A percentile compares a stretch with the other conserved stretches of the same genome.
phyloP scores from a whole-genome alignment of 2,113 vertebrate genomes.

The Ginglymostoma cirratum region DNA sequence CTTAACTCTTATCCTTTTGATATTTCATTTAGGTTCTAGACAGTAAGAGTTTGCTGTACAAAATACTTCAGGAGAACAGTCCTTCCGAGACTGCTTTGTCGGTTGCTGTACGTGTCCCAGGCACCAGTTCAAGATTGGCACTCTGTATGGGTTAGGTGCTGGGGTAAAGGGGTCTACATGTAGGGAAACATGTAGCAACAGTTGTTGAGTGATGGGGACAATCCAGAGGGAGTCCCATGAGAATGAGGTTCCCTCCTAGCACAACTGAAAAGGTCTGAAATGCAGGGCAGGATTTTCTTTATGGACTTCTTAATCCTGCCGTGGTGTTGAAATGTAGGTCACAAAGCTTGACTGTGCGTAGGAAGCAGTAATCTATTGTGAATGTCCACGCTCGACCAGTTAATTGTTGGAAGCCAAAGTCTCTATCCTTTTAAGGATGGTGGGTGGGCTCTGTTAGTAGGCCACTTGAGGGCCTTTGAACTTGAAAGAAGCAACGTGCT shows the following conservation, averaged over 20 bases:
- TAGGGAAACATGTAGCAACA: neutral
- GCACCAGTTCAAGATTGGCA: neutral
- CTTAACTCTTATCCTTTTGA: neutral
- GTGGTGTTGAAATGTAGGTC: neutral
- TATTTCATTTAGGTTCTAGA: neutral
- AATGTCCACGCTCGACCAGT: neutral
- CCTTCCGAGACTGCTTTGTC: neutral
- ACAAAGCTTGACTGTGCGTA: neutral
- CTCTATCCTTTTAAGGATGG: too few relatives aligned
- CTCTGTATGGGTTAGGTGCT: neutral
- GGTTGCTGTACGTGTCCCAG: neutral
- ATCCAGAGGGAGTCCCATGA: neutral
- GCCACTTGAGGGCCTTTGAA: neutral
- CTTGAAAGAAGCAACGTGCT: neutral
- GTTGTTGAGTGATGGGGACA: neutral
- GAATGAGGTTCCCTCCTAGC: neutral
- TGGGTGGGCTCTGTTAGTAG: neutral
- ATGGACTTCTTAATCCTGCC: neutral
- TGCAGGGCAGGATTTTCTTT: neutral
- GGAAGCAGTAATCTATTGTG: neutral
- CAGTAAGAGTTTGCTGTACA: neutral
- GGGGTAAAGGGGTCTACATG: neutral
- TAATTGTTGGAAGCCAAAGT: neutral
- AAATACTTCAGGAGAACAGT: neutral
- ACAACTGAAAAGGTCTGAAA: neutral